These are phyloP conservation scores for Gopherus evgoodei DNA, from an alignment of 2,113 vertebrate species.

Conservation along the genomic window DNA sequence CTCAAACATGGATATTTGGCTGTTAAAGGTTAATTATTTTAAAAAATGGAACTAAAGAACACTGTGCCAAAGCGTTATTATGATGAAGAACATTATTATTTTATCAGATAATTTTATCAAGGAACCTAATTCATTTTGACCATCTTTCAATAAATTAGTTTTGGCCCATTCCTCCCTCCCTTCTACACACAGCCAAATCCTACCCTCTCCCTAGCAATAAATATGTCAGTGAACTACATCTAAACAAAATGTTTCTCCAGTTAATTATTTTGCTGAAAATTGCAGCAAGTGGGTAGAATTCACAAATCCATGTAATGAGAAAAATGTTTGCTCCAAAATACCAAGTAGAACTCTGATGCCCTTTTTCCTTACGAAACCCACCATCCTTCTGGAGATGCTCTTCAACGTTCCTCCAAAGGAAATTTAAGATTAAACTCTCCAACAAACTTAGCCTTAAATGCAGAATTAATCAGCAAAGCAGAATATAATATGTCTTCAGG, in stretches of 20 bases:
- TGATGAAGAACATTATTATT: not conserved
- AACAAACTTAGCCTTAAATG: not conserved
- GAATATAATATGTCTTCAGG: not conserved
- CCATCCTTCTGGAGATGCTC: not conserved
- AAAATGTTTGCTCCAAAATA: not conserved
- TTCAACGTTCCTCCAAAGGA: not conserved
- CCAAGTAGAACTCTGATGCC: not conserved
- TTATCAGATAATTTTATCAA: conserved; percentile 61
- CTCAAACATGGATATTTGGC: not conserved
- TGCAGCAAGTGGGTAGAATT: not conserved
- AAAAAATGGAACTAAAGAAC: not conserved
- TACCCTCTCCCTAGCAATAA: not conserved
- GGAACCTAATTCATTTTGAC: conserved; percentile 43
- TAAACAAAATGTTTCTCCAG: not conserved
- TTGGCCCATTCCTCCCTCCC: conserved; percentile 1
- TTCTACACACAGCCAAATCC: conserved; percentile 7
- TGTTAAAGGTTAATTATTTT: not conserved
- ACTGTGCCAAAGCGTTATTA: conserved; percentile 1
- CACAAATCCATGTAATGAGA: not conserved
- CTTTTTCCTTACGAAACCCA: not conserved
- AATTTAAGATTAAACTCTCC: not conserved
- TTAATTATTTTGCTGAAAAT: not conserved
- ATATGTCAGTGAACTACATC: not conserved
- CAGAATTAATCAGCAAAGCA: not conserved
- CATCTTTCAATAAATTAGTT: conserved; percentile 56